Base-by-base conservation (phyloP, 2,797 vertebrate genomes). In the Mormyrops attenuatus region DNA sequence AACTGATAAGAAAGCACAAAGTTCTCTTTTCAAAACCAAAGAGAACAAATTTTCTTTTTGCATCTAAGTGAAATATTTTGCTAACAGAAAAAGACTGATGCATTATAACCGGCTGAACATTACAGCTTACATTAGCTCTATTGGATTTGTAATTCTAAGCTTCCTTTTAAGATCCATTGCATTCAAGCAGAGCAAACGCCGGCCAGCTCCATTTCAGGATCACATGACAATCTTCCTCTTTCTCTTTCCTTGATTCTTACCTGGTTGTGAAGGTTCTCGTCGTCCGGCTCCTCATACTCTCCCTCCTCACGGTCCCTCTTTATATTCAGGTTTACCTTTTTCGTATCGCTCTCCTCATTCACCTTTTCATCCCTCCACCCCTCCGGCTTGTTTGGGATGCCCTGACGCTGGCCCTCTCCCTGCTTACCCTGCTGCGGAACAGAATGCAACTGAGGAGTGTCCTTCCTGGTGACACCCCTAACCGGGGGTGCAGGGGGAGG, bases 401-500 rank as follows among this genome's bases (percentile, higher is more conserved):
- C 38, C 89, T 89, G 17, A 89, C 89, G 93, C 87, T 91, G 93
- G 15, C 92, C 92, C 11, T 94, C 88, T 77, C 77, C 53, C 5
- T 30, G 26, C 26, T 26, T 52, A 3, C 44, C 88, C 34, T 26
- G 55, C 87, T 88, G 85, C 13, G 5, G 52, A 5, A n/a, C n/a
- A 44, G n/a, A 26, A 2, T 53, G 85, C 7, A 38, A 11, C 41
- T 50, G 84, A 49, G 84, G n/a, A 30, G 17, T 11, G 44, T 96
- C 95, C 90, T 96, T 97, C 92, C 94, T 94, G 38, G 96, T 96
- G 86, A 97, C 95, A 1, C 96, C 94, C 90, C 96, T 94, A 55
- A 96, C 95, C 0, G 96, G 96, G 6, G 96, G 96, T 0, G 96
- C 95, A 0, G 96, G 96, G 0, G 96, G 96, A 53, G 96, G 95